Evolutionary conservation across 2,797 vertebrate species (phyloP).

Genomic region (Poeciliopsis turneri): DNA sequence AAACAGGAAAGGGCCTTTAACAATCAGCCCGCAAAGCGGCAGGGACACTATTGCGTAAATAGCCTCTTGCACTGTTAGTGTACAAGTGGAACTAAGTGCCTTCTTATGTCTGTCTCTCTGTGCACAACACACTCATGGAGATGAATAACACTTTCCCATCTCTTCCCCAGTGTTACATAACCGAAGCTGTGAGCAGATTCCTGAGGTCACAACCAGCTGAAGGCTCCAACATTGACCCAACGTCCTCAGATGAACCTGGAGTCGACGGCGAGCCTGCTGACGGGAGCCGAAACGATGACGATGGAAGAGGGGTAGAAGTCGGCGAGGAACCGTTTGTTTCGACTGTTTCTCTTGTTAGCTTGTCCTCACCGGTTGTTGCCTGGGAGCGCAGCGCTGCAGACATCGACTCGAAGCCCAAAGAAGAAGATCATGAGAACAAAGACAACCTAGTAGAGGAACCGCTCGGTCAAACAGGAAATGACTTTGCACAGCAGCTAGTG

Average conservation of each 20-base stretch:
- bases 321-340: slow-evolving; percentile 23
- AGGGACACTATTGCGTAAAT: slow-evolving; percentile 19
- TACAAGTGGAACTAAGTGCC: background rate
- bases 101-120: background rate
- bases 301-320: background rate
- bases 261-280: slow-evolving; percentile 8
- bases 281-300: background rate
- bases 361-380: slow-evolving; percentile 14
- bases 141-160: slow-evolving; percentile 12
- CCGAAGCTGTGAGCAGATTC: slow-evolving; percentile 73
- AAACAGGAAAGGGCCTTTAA: slow-evolving; percentile 47
- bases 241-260: slow-evolving; percentile 23
- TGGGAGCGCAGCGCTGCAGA: slow-evolving; percentile 45
- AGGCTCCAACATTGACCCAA: slow-evolving; percentile 10
- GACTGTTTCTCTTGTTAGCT: background rate
- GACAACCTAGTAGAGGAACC: slow-evolving; percentile 19
- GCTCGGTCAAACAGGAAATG: background rate
- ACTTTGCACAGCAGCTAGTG: background rate
- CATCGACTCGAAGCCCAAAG: background rate
- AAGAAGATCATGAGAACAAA: slow-evolving; percentile 20
- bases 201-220: slow-evolving; percentile 56
- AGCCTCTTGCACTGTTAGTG: slow-evolving; percentile 7
- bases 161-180: slow-evolving; percentile 69
- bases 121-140: background rate
- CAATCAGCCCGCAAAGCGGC: slow-evolving; percentile 10